These are phyloP conservation scores for Caenorhabditis panamensis DNA, from an alignment of 2,888 invertebrate species.

Conservation along the genomic window DNA sequence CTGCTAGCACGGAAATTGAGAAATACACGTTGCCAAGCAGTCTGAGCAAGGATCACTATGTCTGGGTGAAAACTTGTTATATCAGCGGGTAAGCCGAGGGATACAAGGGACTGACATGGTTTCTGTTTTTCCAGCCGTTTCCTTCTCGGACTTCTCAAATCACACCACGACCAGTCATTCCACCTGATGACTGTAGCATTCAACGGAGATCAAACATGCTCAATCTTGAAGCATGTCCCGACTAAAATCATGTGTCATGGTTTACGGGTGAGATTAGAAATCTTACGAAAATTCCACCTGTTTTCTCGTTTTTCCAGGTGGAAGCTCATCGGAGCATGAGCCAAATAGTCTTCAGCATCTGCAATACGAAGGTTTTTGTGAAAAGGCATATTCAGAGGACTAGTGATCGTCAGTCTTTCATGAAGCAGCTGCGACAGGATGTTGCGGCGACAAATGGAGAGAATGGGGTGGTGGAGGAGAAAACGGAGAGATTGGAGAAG, in stretches of 20 bases:
- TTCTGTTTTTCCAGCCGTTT: slow-evolving; percentile 31
- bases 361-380: slow-evolving; percentile 44
- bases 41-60: slow-evolving; percentile 42
- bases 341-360: slow-evolving; percentile 62
- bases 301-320: slow-evolving; percentile 54
- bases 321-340: slow-evolving; percentile 61
- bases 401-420: slow-evolving; percentile 52
- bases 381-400: slow-evolving; percentile 39
- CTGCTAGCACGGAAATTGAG: slow-evolving; percentile 34
- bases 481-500: slow-evolving; percentile 16
- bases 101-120: background rate
- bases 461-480: slow-evolving; percentile 4
- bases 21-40: slow-evolving; percentile 38
- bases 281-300: slow-evolving; percentile 24
- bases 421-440: slow-evolving; percentile 55
- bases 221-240: slow-evolving; percentile 45
- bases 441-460: slow-evolving; percentile 28
- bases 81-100: slow-evolving; percentile 43
- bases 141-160: slow-evolving; percentile 55
- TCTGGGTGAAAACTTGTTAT: slow-evolving; percentile 56
- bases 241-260: slow-evolving; percentile 57
- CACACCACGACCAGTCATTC: slow-evolving; percentile 57
- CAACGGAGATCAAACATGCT: slow-evolving; percentile 43
- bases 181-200: slow-evolving; percentile 54
- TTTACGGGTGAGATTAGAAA: slow-evolving; percentile 28